Conservation (phyloP, 2,113 vertebrate genomes). For the Garra rufa region DNA sequence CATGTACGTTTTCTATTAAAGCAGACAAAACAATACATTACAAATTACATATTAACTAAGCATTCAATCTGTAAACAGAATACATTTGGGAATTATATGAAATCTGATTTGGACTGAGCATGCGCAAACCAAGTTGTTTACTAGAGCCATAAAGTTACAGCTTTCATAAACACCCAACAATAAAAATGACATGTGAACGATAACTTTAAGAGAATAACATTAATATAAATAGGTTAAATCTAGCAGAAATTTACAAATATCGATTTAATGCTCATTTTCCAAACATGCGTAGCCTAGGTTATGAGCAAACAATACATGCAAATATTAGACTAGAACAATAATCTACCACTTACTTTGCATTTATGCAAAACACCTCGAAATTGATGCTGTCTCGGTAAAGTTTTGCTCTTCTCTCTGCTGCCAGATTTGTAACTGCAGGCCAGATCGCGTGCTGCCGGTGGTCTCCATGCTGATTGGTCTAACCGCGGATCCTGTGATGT, state of each 20-base stretch:
- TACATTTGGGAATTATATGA: not conserved
- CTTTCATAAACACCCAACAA: not conserved
- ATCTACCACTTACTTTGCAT: not conserved
- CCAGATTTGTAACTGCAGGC: not conserved
- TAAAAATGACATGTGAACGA: not conserved
- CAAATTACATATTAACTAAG: not conserved
- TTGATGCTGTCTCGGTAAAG: not conserved
- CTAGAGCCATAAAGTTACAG: not conserved
- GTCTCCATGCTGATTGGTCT: not conserved
- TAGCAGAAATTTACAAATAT: not conserved
- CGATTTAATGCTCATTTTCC: not conserved
- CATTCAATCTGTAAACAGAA: not conserved
- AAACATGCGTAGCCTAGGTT: too few relatives aligned
- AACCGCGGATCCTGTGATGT: not conserved
- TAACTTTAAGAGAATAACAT: not conserved
- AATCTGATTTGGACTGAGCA: not conserved
- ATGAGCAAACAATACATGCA: not conserved
- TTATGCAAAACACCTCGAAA: not conserved
- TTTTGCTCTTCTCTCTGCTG: not conserved
- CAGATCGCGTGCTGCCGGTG: not conserved
- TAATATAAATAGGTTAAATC: not conserved
- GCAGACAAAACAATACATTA: not conserved
- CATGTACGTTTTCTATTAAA: not conserved
- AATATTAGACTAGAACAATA: not conserved
- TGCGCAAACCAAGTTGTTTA: slow-evolving; percentile 15